Conservation (phyloP, 2,113 vertebrate species). For the Andinoacara biseriatus region DNA sequence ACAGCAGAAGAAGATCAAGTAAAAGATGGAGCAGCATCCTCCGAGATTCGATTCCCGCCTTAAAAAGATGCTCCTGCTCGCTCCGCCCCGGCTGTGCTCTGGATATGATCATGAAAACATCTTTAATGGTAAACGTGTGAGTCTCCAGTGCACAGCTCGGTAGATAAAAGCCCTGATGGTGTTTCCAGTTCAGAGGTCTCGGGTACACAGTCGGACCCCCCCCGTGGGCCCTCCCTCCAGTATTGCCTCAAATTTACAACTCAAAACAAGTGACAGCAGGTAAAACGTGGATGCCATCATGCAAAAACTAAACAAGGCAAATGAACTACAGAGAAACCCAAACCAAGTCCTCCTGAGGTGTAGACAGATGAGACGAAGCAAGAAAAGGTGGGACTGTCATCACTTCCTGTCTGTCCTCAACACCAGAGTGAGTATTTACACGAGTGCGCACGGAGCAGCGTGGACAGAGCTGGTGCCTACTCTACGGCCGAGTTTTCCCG, state of each 20-base stretch:
- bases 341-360: not conserved
- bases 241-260: constrained; percentile 54
- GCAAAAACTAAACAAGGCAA: constrained; percentile 45
- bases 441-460: constrained; percentile 36
- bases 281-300: constrained; percentile 31
- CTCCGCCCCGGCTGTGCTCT: not conserved
- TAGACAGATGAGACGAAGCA: not conserved
- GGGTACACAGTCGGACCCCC: constrained; percentile 7
- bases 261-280: constrained; percentile 30
- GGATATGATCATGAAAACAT: not conserved
- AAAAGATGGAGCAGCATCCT: constrained; percentile 21
- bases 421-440: constrained; percentile 67
- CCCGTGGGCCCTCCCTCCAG: not conserved
- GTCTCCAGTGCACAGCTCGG: constrained; percentile 25
- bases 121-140: not conserved
- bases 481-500: constrained; percentile 8
- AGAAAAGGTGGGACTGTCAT: not conserved
- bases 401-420: constrained; percentile 28
- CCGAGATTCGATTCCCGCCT: not conserved
- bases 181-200: constrained; percentile 9
- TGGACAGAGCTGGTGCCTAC: constrained; percentile 31
- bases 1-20: constrained; percentile 19
- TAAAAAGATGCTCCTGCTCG: constrained; percentile 3
- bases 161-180: not conserved
- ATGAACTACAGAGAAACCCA: constrained; percentile 8